Percentiles rank a stretch among this genome's conserved stretches.
Evolutionary conservation across 1,140 invertebrate species (phyloP).

Genomic region (Pseudomyrmex pallidus): DNA sequence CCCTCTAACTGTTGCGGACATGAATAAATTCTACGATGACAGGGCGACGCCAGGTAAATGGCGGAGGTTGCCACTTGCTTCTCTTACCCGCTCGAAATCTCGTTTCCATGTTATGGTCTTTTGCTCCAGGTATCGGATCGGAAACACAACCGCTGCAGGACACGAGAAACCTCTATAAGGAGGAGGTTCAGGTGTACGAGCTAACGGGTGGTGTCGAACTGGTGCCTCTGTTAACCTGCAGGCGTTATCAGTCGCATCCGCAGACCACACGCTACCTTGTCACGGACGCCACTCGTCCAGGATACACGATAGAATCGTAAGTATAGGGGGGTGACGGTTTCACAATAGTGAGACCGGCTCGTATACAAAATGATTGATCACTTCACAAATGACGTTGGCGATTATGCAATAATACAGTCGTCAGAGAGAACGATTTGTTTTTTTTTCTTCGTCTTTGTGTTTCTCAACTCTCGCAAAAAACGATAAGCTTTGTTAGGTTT

Average conservation of each 20-base stretch:
- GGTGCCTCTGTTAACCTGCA: slow-evolving; percentile 88
- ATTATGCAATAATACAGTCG: neutral
- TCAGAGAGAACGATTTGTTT: too few relatives aligned
- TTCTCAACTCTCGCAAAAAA: neutral
- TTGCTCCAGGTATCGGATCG: slow-evolving; percentile 57
- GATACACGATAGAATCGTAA: slow-evolving; percentile 80
- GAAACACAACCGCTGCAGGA: slow-evolving; percentile 34
- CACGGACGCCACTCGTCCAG: slow-evolving; percentile 87
- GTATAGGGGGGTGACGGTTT: slow-evolving; percentile 38
- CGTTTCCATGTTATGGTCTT: slow-evolving; percentile 17
- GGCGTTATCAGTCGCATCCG: slow-evolving; percentile 78
- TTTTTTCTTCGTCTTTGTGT: neutral
- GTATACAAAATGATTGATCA: neutral
- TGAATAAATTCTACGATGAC: slow-evolving; percentile 76
- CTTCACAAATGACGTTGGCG: neutral
- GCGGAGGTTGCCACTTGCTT: slow-evolving; percentile 25
- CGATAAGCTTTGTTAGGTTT: neutral
- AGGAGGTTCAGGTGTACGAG: slow-evolving; percentile 78
- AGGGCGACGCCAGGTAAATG: slow-evolving; percentile 69
- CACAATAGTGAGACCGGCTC: neutral
- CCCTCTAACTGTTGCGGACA: slow-evolving; percentile 64
- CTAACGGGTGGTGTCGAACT: slow-evolving; percentile 88
- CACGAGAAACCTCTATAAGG: slow-evolving; percentile 70
- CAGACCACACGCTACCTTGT: slow-evolving; percentile 79
- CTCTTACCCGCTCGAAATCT: slow-evolving; percentile 32